Evolutionary conservation across 2,888 invertebrate species (phyloP).

Genomic region (Philereme vetulata): DNA sequence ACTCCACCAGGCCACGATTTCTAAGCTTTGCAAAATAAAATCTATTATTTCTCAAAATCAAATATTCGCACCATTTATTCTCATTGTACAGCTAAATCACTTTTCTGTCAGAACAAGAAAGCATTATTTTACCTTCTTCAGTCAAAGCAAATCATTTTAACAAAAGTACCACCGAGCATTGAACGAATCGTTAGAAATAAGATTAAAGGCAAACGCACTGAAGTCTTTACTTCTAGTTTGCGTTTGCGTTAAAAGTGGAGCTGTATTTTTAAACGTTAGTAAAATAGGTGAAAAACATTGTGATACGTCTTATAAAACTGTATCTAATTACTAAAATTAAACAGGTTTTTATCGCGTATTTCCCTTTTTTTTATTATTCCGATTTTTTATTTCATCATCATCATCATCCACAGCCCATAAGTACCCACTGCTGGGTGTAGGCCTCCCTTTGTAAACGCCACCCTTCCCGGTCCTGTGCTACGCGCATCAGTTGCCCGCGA

Average conservation of each 20-base stretch:
- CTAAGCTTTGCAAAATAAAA: conserved; percentile 12
- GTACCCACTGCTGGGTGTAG: too few relatives aligned
- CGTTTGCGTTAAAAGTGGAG: conserved; percentile 14
- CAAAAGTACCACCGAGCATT: conserved; percentile 18
- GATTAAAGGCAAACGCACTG: conserved; percentile 29
- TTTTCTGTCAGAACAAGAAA: conserved; percentile 31
- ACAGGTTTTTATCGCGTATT: too few relatives aligned
- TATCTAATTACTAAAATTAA: too few relatives aligned
- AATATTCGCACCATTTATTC: conserved; percentile 31
- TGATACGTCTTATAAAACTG: not conserved
- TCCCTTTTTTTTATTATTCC: too few relatives aligned
- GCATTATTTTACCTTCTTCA: conserved; percentile 29
- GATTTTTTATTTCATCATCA: too few relatives aligned
- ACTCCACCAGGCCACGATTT: conserved; percentile 1
- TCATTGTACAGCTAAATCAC: conserved; percentile 32
- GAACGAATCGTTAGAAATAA: conserved; percentile 28
- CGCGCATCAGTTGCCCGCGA: too few relatives aligned
- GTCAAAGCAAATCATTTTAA: conserved; percentile 31
- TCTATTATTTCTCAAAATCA: conserved; percentile 19
- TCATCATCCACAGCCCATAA: too few relatives aligned
- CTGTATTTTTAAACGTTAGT: too few relatives aligned
- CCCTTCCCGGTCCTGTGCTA: too few relatives aligned
- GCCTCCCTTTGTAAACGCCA: too few relatives aligned
- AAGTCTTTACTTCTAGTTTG: conserved; percentile 24
- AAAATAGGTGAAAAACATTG: not conserved